A percentile compares a stretch with the other conserved stretches of the same genome.
phyloP scores from a whole-genome alignment of 2,888 invertebrate species.

The Neoscelio sp. region DNA sequence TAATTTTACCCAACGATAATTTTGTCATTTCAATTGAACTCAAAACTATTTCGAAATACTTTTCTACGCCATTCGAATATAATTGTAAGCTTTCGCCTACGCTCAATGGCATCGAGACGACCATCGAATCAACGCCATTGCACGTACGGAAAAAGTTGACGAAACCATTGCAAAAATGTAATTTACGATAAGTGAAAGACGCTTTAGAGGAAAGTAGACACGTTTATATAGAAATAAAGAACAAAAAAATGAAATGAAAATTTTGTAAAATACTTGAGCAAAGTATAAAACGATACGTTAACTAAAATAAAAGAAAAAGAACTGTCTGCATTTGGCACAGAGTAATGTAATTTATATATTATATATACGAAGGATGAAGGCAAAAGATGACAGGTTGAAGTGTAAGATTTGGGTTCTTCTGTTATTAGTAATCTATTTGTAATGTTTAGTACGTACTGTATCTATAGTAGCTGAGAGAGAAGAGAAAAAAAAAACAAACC shows the following conservation, averaged over 20 bases:
- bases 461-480: conserved; percentile 15
- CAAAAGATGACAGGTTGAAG: background rate
- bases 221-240: conserved; percentile 34
- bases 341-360: conserved; percentile 27
- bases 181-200: conserved; percentile 31
- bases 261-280: conserved; percentile 52
- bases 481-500: conserved; percentile 7
- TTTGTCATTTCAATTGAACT: no score
- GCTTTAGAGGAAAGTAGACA: conserved; percentile 35
- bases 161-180: conserved; percentile 20
- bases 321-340: conserved; percentile 16
- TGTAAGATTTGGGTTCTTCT: conserved; percentile 1
- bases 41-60: no score
- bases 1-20: no score
- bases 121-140: background rate
- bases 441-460: conserved; percentile 1
- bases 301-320: no score
- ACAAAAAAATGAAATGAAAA: background rate
- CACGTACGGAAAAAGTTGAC: background rate
- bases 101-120: background rate
- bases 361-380: background rate
- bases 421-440: conserved; percentile 10
- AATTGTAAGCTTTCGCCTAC: background rate
- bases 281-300: no score
- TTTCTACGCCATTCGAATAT: background rate